Conservation (phyloP, 2,888 invertebrate genomes). For the Hipparchia semele region DNA sequence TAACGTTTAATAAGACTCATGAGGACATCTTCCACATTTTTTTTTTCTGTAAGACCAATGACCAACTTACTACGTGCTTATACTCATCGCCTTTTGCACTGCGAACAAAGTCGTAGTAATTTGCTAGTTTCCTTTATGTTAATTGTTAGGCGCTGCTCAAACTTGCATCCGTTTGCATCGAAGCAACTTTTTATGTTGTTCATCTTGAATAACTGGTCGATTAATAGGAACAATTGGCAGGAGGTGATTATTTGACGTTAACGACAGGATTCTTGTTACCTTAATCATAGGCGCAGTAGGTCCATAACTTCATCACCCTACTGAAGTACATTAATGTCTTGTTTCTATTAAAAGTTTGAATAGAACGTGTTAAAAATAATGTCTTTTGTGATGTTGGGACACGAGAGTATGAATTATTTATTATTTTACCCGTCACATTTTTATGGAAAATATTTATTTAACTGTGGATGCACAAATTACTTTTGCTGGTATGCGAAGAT, state of each 20-base stretch:
- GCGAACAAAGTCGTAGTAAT: slow-evolving; percentile 1
- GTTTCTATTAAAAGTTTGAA: slow-evolving; percentile 28
- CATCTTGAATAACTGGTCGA: slow-evolving; percentile 41
- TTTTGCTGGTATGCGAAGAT: background rate
- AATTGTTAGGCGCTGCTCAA: slow-evolving; percentile 68
- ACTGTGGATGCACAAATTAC: background rate
- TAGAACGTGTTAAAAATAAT: slow-evolving; percentile 22
- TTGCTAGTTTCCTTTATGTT: slow-evolving; percentile 63
- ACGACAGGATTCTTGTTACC: slow-evolving; percentile 33
- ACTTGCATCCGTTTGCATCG: slow-evolving; percentile 65
- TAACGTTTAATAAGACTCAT: too few relatives aligned
- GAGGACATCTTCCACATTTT: too few relatives aligned
- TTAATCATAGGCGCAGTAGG: slow-evolving; percentile 26
- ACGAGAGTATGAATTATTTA: slow-evolving; percentile 14
- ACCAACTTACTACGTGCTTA: too few relatives aligned
- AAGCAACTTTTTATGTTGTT: slow-evolving; percentile 66
- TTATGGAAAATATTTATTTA: slow-evolving; percentile 2
- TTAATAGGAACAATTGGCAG: slow-evolving; percentile 39
- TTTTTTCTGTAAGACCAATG: too few relatives aligned
- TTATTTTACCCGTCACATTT: background rate
- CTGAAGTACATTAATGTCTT: slow-evolving; percentile 30
- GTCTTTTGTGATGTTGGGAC: slow-evolving; percentile 3
- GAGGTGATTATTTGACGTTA: slow-evolving; percentile 40
- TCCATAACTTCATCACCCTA: slow-evolving; percentile 30
- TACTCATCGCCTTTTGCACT: background rate